A percentile compares a stretch with the other conserved stretches of the same genome.
These are phyloP conservation scores for Stomatorhinus ivindoensis DNA, from an alignment of 2,113 vertebrate genomes.

Conservation along the genomic window DNA sequence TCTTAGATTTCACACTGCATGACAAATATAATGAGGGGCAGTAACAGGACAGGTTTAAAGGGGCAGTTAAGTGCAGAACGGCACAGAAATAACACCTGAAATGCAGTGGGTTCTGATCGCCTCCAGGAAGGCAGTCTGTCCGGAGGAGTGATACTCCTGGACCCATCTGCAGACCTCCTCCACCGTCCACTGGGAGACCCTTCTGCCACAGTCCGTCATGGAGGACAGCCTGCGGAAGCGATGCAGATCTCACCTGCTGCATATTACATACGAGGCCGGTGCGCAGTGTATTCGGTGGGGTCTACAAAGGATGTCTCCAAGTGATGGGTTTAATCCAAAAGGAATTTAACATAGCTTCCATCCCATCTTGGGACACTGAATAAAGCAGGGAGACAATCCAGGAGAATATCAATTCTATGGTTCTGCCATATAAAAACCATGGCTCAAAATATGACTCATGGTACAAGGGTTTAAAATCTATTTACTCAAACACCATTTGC, in stretches of 20 bases:
- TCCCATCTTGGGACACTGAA: background rate
- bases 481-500: background rate
- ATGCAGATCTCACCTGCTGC: background rate
- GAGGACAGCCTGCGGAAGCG: background rate
- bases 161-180: conserved; percentile 57
- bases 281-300: background rate
- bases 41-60: background rate
- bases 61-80: background rate
- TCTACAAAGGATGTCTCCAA: background rate
- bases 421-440: background rate
- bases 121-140: conserved; percentile 38
- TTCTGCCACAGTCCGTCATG: conserved; percentile 33
- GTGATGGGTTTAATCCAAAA: background rate
- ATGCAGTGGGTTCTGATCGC: conserved; percentile 52
- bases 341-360: background rate
- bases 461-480: background rate
- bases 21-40: background rate
- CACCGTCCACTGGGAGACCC: conserved; percentile 55
- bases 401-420: background rate
- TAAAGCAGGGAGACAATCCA: background rate
- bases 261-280: background rate
- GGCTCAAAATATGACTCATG: background rate
- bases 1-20: no score
- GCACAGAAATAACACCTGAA: conserved; percentile 40
- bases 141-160: conserved; percentile 35